These are phyloP conservation scores for Cataglyphis livida DNA, from an alignment of 2,888 invertebrate species.

Conservation along the genomic window DNA sequence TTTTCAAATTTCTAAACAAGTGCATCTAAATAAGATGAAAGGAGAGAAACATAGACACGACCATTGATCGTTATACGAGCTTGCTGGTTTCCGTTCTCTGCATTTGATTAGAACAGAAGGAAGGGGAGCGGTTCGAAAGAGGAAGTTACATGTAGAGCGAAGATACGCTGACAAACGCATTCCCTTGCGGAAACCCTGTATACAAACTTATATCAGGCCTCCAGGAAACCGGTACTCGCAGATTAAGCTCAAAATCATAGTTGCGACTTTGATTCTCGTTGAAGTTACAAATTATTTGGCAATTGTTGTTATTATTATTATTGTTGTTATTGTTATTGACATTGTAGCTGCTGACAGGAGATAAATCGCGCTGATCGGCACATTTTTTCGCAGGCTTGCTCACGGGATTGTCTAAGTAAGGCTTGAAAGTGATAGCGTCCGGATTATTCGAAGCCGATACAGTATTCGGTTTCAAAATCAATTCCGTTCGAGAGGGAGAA, in stretches of 20 bases:
- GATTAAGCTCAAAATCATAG: constrained; percentile 79
- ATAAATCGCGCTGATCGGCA: constrained; percentile 61
- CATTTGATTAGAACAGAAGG: neutral
- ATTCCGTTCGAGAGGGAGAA: constrained; percentile 70
- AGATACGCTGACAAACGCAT: constrained; percentile 80
- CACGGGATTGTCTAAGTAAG: constrained; percentile 90
- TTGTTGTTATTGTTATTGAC: constrained; percentile 78
- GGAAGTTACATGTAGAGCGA: constrained; percentile 20
- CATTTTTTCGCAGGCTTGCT: constrained; percentile 83
- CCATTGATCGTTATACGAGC: neutral
- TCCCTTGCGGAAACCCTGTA: constrained; percentile 76
- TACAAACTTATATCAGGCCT: constrained; percentile 68
- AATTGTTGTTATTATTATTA: constrained; percentile 73
- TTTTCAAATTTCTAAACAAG: neutral
- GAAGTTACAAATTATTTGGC: constrained; percentile 79
- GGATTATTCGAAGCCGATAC: constrained; percentile 85
- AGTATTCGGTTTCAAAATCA: constrained; percentile 71
- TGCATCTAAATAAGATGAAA: neutral
- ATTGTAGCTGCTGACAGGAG: constrained; percentile 62
- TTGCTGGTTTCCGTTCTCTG: neutral
- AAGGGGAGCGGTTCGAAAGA: neutral
- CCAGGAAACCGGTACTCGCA: constrained; percentile 81
- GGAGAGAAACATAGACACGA: neutral
- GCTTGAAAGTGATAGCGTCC: constrained; percentile 92
- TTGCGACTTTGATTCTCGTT: constrained; percentile 78